phyloP scores from a whole-genome alignment of 2,888 invertebrate genomes.

The Leuctra nigra region DNA sequence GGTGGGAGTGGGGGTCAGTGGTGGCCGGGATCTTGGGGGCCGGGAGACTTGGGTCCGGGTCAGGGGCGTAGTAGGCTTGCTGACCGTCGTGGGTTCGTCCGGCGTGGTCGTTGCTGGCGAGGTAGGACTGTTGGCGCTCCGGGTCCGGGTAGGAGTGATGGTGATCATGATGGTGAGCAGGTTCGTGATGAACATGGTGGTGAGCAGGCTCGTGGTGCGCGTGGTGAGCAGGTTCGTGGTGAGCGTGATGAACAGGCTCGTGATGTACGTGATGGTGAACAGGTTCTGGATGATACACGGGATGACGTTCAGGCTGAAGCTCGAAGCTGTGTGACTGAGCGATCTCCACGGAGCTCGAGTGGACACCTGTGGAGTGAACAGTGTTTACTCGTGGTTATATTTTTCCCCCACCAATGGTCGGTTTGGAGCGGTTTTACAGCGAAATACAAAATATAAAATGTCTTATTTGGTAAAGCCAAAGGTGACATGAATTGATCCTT shows the following conservation, averaged over 20 bases:
- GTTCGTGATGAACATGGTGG: not conserved
- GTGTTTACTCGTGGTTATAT: too few species aligned
- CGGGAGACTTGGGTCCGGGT: conserved; percentile 44
- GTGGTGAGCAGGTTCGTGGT: not conserved
- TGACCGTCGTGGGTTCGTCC: conserved; percentile 21
- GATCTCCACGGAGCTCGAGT: not conserved
- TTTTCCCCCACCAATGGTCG: too few species aligned
- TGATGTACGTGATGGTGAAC: not conserved
- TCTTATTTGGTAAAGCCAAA: too few species aligned
- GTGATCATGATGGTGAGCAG: not conserved
- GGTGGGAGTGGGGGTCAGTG: conserved; percentile 40
- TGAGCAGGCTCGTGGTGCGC: not conserved
- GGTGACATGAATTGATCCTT: too few species aligned
- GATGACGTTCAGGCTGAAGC: too few species aligned
- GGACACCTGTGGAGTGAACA: not conserved
- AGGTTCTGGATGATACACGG: too few species aligned
- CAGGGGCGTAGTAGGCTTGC: conserved; percentile 42
- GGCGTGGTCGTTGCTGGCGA: conserved; percentile 32
- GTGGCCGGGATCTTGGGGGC: conserved; percentile 40
- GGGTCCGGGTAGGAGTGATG: not conserved
- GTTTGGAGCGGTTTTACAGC: too few species aligned
- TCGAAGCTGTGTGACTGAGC: conserved; percentile 50
- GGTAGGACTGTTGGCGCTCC: not conserved
- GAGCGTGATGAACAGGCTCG: too few species aligned
- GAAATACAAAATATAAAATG: too few species aligned